Percentiles rank a stretch among this genome's conserved stretches.
phyloP scores from a whole-genome alignment of 2,888 invertebrate species.

The Eupithecia subfuscata region DNA sequence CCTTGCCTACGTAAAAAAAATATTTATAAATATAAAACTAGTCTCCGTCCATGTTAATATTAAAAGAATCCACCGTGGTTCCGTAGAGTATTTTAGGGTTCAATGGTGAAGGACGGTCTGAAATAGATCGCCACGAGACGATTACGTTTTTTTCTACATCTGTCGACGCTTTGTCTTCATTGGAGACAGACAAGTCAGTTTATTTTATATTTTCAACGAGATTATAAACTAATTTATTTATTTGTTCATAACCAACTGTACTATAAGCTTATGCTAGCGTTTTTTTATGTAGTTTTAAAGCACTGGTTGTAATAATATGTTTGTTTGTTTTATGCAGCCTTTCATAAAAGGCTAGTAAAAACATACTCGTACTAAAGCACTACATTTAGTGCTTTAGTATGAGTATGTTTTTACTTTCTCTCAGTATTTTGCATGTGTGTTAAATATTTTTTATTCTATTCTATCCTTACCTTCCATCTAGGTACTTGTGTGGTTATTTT shows the following conservation, averaged over 20 bases:
- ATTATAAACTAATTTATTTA: not conserved
- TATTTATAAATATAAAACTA: not conserved
- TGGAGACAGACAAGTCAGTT: conserved; percentile 18
- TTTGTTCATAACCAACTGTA: not conserved
- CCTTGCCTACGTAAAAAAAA: not conserved
- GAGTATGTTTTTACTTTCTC: too few species aligned
- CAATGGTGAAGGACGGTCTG: conserved; percentile 43
- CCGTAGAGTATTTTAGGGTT: conserved; percentile 34
- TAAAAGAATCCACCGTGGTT: conserved; percentile 21
- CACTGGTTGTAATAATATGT: too few species aligned
- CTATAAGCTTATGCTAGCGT: not conserved
- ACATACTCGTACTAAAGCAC: too few species aligned
- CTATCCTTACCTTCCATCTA: not conserved
- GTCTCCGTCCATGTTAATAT: not conserved
- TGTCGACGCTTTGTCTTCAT: conserved; percentile 37
- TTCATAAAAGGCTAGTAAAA: too few species aligned
- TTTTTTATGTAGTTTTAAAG: too few species aligned
- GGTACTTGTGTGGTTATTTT: not conserved
- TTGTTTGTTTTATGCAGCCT: too few species aligned
- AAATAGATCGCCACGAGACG: conserved; percentile 41
- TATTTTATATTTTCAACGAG: conserved; percentile 1
- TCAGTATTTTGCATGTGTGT: too few species aligned
- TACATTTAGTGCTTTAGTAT: too few species aligned
- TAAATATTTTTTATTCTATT: too few species aligned
- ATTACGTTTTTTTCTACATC: conserved; percentile 34